A percentile compares a stretch with the other conserved stretches of the same genome.
Conservation (phyloP, 2,888 invertebrate genomes). For the Lydus trimaculatus region DNA sequence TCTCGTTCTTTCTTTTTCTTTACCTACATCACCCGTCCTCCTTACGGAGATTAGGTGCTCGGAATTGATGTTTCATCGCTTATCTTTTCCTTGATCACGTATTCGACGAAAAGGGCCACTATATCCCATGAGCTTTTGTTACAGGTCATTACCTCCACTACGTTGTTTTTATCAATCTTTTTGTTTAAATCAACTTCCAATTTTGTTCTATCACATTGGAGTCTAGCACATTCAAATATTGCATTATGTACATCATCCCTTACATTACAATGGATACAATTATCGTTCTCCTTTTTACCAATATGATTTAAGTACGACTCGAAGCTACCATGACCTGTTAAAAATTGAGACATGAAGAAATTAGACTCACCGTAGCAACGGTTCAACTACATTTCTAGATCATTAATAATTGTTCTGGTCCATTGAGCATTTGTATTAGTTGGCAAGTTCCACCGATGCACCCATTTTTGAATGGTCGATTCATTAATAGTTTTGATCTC, state of each 20-base stretch:
- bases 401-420: constrained; percentile 17
- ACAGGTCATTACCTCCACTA: too few relatives aligned
- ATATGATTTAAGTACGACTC: constrained; percentile 10
- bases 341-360: constrained; percentile 18
- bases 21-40: too few relatives aligned
- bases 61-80: too few relatives aligned
- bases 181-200: too few relatives aligned
- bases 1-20: too few relatives aligned
- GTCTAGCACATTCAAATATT: too few relatives aligned
- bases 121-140: too few relatives aligned
- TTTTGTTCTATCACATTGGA: too few relatives aligned
- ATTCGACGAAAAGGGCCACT: too few relatives aligned
- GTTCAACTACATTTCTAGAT: constrained; percentile 13
- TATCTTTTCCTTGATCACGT: too few relatives aligned
- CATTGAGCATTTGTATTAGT: constrained; percentile 6
- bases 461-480: not conserved
- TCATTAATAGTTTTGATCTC: not conserved
- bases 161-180: too few relatives aligned
- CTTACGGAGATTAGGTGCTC: too few relatives aligned
- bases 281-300: not conserved
- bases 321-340: constrained; percentile 22
- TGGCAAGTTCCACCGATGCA: constrained; percentile 14
- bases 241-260: not conserved
- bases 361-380: constrained; percentile 15
- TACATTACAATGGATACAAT: not conserved